phyloP scores from a whole-genome alignment of 30 jellyfish, hydroid and myxozoan species.

The Kudoa iwatai region DNA sequence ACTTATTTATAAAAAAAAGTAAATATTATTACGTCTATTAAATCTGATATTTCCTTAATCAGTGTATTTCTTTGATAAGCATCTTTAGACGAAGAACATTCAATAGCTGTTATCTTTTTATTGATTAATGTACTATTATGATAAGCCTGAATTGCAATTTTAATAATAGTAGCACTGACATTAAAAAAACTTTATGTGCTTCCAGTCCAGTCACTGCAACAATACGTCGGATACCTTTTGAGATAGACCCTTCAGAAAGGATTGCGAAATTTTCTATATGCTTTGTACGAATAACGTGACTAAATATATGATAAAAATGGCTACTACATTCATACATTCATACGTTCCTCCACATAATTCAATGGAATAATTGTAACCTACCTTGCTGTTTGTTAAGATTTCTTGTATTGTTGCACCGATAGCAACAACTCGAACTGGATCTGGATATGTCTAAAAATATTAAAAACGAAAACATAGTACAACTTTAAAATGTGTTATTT shows the following conservation, averaged over 20 bases:
- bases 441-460: constrained; percentile 34
- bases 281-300: constrained; percentile 42
- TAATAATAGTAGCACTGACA: no score
- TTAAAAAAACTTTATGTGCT: constrained; percentile 72
- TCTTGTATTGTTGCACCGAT: constrained; percentile 15
- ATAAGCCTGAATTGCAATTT: no score
- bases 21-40: no score
- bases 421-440: constrained; percentile 72
- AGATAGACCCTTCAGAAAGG: constrained; percentile 77
- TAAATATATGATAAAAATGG: constrained; percentile 3
- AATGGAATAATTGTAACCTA: constrained; percentile 60
- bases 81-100: no score
- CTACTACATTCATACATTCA: no score
- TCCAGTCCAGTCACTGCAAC: constrained; percentile 65
- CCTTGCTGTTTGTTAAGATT: constrained; percentile 38
- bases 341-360: constrained; percentile 98
- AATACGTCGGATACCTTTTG: constrained; percentile 61
- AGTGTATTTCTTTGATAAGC: no score
- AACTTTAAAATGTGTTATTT: no score
- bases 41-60: no score
- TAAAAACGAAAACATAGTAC: no score
- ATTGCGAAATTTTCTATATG: constrained; percentile 46
- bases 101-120: no score
- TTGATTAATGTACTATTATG: no score
- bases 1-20: no score